Evolutionary conservation across 1,140 invertebrate species (phyloP).

Genomic region (Grapholita molesta): DNA sequence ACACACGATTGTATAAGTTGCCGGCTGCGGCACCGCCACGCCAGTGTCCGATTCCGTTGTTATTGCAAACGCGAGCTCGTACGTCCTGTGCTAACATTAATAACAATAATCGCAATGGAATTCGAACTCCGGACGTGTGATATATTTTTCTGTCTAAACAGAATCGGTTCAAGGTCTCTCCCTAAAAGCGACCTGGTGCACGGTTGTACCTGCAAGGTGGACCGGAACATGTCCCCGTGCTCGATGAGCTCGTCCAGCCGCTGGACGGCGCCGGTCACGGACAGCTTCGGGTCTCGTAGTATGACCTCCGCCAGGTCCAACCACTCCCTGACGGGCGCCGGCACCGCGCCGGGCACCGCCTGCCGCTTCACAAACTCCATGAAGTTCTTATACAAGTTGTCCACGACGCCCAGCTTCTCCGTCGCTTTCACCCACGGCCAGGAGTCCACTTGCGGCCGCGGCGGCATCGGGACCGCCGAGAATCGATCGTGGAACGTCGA

Average conservation of each 20-base stretch:
- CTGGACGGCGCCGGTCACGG: constrained; percentile 72
- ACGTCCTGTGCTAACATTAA: not conserved
- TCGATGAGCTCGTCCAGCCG: constrained; percentile 77
- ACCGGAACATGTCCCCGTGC: constrained; percentile 81
- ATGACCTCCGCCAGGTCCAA: constrained; percentile 81
- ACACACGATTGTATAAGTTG: not conserved
- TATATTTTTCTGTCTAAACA: too few species aligned
- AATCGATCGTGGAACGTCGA: constrained; percentile 75
- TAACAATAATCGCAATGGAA: not conserved
- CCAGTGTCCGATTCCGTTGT: not conserved
- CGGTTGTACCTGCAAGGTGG: constrained; percentile 80
- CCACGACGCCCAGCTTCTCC: constrained; percentile 76
- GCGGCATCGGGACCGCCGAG: constrained; percentile 55
- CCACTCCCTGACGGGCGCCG: constrained; percentile 78
- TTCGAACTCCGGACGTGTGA: not conserved
- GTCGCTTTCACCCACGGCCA: constrained; percentile 79
- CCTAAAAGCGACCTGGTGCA: too few species aligned
- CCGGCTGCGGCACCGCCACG: too few species aligned
- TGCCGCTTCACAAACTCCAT: constrained; percentile 78
- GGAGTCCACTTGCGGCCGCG: constrained; percentile 64
- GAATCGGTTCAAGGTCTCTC: too few species aligned
- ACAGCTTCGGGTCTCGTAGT: constrained; percentile 77
- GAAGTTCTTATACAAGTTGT: constrained; percentile 81
- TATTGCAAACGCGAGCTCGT: not conserved
- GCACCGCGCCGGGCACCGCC: constrained; percentile 64